A percentile compares a stretch with the other conserved stretches of the same genome.
Conservation (phyloP, 2,113 vertebrate genomes). For the Otolemur garnettii region DNA sequence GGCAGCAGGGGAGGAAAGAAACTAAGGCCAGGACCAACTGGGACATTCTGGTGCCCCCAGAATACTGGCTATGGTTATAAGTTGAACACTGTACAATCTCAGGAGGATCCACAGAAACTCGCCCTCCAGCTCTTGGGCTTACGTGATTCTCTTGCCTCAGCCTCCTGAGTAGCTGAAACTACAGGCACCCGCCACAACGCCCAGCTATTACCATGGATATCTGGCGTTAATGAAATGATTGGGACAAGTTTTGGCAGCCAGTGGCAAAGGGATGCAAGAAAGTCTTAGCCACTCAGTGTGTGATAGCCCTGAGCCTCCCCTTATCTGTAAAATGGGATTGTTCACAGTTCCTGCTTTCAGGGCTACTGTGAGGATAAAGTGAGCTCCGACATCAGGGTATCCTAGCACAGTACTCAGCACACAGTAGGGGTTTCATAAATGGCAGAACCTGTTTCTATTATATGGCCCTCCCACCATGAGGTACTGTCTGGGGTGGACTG, state of each 20-base stretch:
- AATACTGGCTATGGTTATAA: not conserved
- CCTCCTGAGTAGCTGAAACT: too few relatives aligned
- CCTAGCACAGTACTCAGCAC: rapidly evolving
- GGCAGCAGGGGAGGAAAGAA: not conserved
- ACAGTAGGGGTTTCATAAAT: not conserved
- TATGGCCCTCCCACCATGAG: not conserved
- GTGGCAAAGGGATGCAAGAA: not conserved
- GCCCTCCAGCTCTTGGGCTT: too few relatives aligned
- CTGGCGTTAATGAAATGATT: not conserved
- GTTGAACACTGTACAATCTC: not conserved
- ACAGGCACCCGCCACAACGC: too few relatives aligned
- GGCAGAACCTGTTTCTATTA: too few relatives aligned
- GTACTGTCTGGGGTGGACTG: not conserved
- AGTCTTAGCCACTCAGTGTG: not conserved
- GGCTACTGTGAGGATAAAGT: not conserved
- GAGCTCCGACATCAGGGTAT: not conserved
- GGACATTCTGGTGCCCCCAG: not conserved
- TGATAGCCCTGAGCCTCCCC: not conserved
- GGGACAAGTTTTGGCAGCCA: not conserved
- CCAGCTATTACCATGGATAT: too few relatives aligned
- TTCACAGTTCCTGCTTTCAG: not conserved
- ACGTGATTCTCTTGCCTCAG: too few relatives aligned
- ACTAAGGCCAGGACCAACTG: not conserved
- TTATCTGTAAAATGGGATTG: not conserved
- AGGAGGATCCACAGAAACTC: too few relatives aligned